A percentile compares a stretch with the other conserved stretches of the same genome.
These are phyloP conservation scores for Aurelia aurita complex sp. Pacific DNA, from an alignment of 30 jellyfish, hydroid and myxozoan genomes.

Conservation along the genomic window DNA sequence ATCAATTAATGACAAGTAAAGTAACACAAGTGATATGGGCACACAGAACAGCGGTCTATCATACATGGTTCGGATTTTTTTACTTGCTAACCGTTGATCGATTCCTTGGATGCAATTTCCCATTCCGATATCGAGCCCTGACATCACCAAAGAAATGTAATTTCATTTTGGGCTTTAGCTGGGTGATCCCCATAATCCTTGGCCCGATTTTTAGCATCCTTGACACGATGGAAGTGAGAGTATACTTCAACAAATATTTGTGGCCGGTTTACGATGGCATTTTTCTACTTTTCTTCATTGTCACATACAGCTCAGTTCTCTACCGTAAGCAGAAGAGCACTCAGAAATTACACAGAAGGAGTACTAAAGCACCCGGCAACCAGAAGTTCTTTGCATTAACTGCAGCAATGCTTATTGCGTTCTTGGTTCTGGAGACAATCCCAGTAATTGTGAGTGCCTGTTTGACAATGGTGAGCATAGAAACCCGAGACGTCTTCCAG, in stretches of 20 bases:
- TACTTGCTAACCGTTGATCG: constrained; percentile 28
- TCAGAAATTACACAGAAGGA: neutral
- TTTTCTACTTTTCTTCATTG: constrained; percentile 1
- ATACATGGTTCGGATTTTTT: constrained; percentile 9
- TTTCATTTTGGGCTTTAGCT: neutral
- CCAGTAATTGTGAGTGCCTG: constrained; percentile 14
- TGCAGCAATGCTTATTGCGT: constrained; percentile 15
- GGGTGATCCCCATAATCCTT: neutral
- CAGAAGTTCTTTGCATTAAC: constrained; percentile 15
- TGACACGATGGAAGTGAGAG: neutral
- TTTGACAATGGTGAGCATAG: neutral
- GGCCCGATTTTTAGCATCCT: neutral
- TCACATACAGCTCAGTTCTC: constrained; percentile 3
- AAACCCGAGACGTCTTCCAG: neutral
- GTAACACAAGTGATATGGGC: neutral
- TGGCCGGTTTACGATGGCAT: constrained; percentile 19
- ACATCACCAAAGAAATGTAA: neutral
- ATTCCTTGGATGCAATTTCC: constrained; percentile 16
- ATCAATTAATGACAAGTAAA: neutral
- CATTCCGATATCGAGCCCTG: constrained; percentile 3
- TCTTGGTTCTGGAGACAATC: neutral
- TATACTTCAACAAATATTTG: constrained; percentile 1
- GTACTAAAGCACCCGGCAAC: neutral
- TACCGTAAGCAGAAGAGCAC: neutral
- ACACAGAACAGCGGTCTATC: constrained; percentile 3